Percentiles rank a stretch among this genome's conserved stretches.
Conservation (phyloP, 2,113 vertebrate genomes). For the Eidolon helvum region DNA sequence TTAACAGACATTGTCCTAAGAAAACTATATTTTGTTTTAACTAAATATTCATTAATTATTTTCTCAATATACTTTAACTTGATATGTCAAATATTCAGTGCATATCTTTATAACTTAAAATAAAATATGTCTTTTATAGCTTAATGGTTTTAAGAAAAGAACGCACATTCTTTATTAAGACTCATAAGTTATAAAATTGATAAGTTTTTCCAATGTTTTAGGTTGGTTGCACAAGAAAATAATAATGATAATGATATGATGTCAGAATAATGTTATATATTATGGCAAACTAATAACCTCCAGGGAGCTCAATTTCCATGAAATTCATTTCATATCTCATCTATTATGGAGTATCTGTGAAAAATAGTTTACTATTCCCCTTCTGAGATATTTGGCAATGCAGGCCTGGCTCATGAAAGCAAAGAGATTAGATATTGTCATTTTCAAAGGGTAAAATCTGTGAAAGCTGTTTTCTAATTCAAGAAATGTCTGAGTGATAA, state of each 20-base stretch:
- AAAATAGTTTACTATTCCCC: constrained; percentile 56
- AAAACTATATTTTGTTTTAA: neutral
- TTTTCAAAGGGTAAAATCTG: constrained; percentile 68
- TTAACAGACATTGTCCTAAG: neutral
- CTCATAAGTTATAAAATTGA: constrained; percentile 69
- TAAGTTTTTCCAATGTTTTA: constrained; percentile 71
- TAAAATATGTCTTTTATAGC: constrained; percentile 54
- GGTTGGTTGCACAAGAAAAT: constrained; percentile 71
- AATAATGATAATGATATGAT: constrained; percentile 62
- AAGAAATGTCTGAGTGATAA: constrained; percentile 43
- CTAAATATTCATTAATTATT: neutral
- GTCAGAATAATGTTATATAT: constrained; percentile 62
- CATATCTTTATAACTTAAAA: constrained; percentile 49
- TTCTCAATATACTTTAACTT: neutral
- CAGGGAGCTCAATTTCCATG: constrained; percentile 53
- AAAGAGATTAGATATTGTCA: constrained; percentile 62
- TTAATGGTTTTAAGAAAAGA: constrained; percentile 62
- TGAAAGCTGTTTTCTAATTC: constrained; percentile 65
- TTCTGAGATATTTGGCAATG: constrained; percentile 53
- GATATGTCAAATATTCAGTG: constrained; percentile 37
- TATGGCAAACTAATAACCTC: constrained; percentile 68
- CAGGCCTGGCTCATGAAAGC: constrained; percentile 34
- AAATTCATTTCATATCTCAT: constrained; percentile 72
- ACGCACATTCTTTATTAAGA: constrained; percentile 57
- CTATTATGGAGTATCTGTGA: constrained; percentile 60